Evolutionary conservation across 2,888 invertebrate species (phyloP).

Genomic region (Zaprionus bogoriensis): DNA sequence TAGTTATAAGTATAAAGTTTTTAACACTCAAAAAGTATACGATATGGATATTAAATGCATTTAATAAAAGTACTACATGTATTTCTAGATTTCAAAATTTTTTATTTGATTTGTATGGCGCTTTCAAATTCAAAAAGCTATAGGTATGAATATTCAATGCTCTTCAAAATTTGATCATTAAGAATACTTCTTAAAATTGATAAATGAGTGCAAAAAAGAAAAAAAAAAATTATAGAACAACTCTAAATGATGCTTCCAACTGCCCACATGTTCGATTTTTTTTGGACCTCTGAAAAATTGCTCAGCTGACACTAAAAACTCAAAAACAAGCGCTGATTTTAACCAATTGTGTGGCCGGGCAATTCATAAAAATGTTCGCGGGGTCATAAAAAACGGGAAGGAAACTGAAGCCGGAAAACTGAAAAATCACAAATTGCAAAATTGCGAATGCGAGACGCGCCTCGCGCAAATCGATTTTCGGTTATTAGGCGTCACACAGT

Average conservation of each 20-base stretch:
- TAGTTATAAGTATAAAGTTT: no score
- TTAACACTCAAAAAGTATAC: no score
- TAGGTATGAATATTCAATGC: no score
- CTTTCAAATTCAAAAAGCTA: no score
- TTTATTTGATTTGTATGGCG: no score
- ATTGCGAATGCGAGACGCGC: conserved; percentile 13
- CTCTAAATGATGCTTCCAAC: conserved; percentile 15
- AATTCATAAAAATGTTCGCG: conserved; percentile 70
- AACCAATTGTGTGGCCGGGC: conserved; percentile 15
- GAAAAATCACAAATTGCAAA: conserved; percentile 7
- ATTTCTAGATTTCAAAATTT: no score
- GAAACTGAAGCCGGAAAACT: conserved; percentile 29
- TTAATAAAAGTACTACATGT: no score
- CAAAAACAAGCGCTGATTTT: conserved; percentile 17
- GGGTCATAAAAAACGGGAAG: conserved; percentile 29
- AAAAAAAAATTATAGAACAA: not conserved
- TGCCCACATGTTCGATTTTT: conserved; percentile 40
- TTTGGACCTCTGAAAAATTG: conserved; percentile 21
- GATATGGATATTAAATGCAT: no score
- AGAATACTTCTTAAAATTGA: no score
- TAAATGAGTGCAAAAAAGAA: not conserved
- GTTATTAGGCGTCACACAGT: conserved; percentile 75
- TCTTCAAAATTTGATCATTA: no score
- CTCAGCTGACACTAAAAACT: conserved; percentile 40
- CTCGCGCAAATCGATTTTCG: conserved; percentile 63